Evolutionary conservation across 2,888 invertebrate species (phyloP), one percentile per base, ranked within the genome.

Genomic region (Thysanoteuthis rhombus): DNA sequence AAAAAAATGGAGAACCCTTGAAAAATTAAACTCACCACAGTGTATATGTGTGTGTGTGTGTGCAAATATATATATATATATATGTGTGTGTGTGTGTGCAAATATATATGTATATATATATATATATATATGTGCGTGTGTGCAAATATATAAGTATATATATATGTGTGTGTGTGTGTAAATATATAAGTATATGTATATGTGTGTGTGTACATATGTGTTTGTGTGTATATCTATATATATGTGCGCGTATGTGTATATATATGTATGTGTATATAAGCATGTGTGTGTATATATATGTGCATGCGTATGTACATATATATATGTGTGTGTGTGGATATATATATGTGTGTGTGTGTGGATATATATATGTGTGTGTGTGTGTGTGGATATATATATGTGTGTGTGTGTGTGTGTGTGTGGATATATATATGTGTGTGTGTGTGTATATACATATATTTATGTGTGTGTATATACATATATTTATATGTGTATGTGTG

Each of bases 291-390:
- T 90, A 12, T n/a, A n/a, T 90, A 90, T 90, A 90, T 22, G 25
- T 38, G 25, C 19, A n/a, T 38, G 25, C 12, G 19, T 38, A 10
- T 38, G 25, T 36, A n/a, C 36, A 90, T n/a, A 90, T 19, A 90
- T 90, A n/a, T 38, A 90, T 38, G n/a, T 38, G n/a, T 90, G n/a
- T 22, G 38, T 90, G n/a, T 22, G n/a, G 12, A 36, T 90, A 90
- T 90, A 36, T 39, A 90, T 90, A 90, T 90, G 22, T 90, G n/a
- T 90, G n/a, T 90, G n/a, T 90, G n/a, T 90, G n/a, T 90, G 22
- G 10, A 90, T 90, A 90, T 90, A 90, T n/a, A 36, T 28, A 90
- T 90, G n/a, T 90, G n/a, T n/a, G n/a, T n/a, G n/a, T n/a, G n/a
- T n/a, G 22, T n/a, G n/a, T n/a, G 4, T n/a, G n/a, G 3, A 90